Base-by-base conservation (phyloP, 2,888 invertebrate species). In the Cecidostiba fungosa region DNA sequence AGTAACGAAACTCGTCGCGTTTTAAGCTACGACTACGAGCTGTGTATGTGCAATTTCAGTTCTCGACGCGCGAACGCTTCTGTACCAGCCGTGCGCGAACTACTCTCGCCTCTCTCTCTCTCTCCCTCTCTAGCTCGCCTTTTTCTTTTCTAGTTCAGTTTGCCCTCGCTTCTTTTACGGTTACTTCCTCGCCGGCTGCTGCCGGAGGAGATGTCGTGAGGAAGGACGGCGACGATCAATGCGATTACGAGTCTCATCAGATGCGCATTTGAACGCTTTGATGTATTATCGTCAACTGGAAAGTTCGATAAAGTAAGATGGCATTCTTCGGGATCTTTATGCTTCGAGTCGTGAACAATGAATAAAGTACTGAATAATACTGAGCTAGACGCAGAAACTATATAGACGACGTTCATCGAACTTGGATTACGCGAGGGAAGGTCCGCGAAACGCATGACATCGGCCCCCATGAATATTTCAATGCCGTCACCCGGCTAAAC, bases 41-140 rank as follows among this genome's bases (percentile, higher is more conserved):
- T 74, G 84, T 81, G 86, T 80, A 84, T 81, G 81, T 81, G 81
- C 73, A 84, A 77, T 85, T 85, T 85, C 76, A 43, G 43, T 19
- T 29, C 23, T 32, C 72, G 54, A 19, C 54, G 54, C n/a, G 43
- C 29, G 43, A 43, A 12, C 70, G 74, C 80, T 76, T 77, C 59
- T 83, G 12, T 83, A 39, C 82, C 69, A 77, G 5, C 10, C 54
- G 54, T 59, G 54, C n/a, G 39, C 5, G 3, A 39, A n/a, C 43
- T 32, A 26, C 12, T 23, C 1, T 3, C 10, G 0, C 26, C 8
- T 10, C 43, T 16, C 59, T 23, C 66, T 80, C 66, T 39, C 5
- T 69, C 26, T 36, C 76, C 69, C 19, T 36, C 54, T 36, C 29
- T 83, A 50, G 6, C 5, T 70, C 54, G 36, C 19, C n/a, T 72